phyloP scores from a whole-genome alignment of 2,888 invertebrate species.

The Ectobius pallidus region DNA sequence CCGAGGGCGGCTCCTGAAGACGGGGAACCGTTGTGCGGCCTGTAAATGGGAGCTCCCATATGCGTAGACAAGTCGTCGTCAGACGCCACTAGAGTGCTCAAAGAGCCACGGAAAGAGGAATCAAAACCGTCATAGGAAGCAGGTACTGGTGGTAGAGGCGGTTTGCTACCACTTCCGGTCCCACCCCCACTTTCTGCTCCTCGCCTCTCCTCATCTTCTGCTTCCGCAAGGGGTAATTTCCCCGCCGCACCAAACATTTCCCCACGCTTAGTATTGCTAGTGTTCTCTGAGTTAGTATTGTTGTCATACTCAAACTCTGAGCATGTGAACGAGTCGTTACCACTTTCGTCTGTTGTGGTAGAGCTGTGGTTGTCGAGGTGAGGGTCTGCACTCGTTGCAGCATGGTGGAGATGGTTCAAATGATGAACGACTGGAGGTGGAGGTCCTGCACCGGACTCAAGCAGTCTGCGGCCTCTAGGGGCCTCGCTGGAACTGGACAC shows the following conservation, averaged over 20 bases:
- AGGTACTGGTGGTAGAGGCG: slow-evolving; percentile 71
- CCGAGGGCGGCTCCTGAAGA: slow-evolving; percentile 74
- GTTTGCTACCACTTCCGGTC: slow-evolving; percentile 55
- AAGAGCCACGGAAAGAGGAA: slow-evolving; percentile 91
- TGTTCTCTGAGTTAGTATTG: slow-evolving; percentile 49
- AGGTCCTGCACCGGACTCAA: slow-evolving; percentile 45
- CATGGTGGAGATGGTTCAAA: slow-evolving; percentile 73
- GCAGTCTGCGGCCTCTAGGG: slow-evolving; percentile 60
- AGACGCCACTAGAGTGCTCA: slow-evolving; percentile 91
- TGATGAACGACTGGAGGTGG: slow-evolving; percentile 58
- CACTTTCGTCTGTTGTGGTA: slow-evolving; percentile 89
- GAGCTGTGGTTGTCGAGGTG: slow-evolving; percentile 75
- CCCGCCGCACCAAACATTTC: slow-evolving; percentile 61
- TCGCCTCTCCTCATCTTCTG: slow-evolving; percentile 52
- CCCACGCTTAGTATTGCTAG: slow-evolving; percentile 74
- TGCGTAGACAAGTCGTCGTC: slow-evolving; percentile 89
- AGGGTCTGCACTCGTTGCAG: slow-evolving; percentile 54
- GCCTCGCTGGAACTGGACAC: slow-evolving; percentile 89
- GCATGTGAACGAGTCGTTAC: slow-evolving; percentile 96
- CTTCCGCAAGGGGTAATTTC: slow-evolving; percentile 57
- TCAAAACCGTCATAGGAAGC: slow-evolving; percentile 87
- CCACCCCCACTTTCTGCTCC: slow-evolving; percentile 38
- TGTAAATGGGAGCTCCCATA: slow-evolving; percentile 77
- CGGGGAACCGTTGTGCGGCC: slow-evolving; percentile 80
- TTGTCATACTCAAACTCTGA: slow-evolving; percentile 98